Evolutionary conservation across 1,140 invertebrate species (phyloP).

Genomic region (Centruroides sculpturatus): DNA sequence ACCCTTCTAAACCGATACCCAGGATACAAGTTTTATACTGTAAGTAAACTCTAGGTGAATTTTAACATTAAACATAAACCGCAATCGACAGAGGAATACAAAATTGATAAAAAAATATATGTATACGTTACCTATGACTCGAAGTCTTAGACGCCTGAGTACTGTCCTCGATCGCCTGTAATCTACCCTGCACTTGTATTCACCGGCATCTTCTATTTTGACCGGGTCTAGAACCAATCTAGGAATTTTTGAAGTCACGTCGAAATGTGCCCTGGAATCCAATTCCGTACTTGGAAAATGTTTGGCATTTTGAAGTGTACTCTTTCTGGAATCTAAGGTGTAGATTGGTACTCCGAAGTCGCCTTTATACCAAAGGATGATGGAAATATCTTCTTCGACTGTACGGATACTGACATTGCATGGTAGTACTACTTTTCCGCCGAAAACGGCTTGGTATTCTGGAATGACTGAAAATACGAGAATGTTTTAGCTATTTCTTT

Average conservation of each 20-base stretch:
- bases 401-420: constrained; percentile 60
- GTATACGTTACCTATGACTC: constrained; percentile 64
- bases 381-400: constrained; percentile 65
- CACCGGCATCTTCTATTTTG: constrained; percentile 58
- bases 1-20: too few species aligned
- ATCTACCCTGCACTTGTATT: constrained; percentile 78
- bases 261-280: constrained; percentile 12
- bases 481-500: neutral
- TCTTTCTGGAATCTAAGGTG: constrained; percentile 32
- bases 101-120: too few species aligned
- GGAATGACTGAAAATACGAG: neutral
- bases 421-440: constrained; percentile 55
- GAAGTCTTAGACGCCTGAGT: constrained; percentile 73
- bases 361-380: constrained; percentile 79
- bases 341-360: constrained; percentile 67
- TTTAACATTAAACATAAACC: too few species aligned
- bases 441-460: constrained; percentile 35
- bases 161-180: constrained; percentile 75
- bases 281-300: constrained; percentile 13
- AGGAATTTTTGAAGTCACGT: constrained; percentile 35
- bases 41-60: too few species aligned
- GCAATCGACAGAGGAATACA: too few species aligned
- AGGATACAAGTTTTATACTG: too few species aligned
- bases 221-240: constrained; percentile 60
- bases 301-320: constrained; percentile 2